These are phyloP conservation scores for Muraenolepis orangiensis DNA, from an alignment of 2,797 vertebrate genomes.

Conservation along the genomic window DNA sequence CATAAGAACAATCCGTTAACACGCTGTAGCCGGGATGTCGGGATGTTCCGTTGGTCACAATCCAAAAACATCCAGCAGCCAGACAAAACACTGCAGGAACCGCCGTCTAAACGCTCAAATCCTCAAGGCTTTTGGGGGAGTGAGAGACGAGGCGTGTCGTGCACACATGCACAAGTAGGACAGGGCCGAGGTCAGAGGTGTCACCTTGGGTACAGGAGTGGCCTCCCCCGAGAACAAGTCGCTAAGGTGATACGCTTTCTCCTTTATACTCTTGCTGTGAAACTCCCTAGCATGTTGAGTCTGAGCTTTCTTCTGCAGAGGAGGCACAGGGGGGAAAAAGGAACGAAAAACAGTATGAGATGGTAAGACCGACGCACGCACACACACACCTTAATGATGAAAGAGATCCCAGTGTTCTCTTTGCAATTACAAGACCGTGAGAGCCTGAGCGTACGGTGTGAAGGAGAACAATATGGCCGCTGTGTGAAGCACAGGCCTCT, in stretches of 20 bases:
- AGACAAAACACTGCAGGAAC: background rate
- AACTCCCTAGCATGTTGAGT: conserved; percentile 91
- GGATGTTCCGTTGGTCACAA: no score
- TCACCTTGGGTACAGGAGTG: conserved; percentile 82
- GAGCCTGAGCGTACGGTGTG: conserved; percentile 38
- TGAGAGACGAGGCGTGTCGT: no score
- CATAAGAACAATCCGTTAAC: background rate
- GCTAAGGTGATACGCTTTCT: conserved; percentile 89
- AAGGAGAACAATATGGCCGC: conserved; percentile 40
- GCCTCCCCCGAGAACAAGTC: conserved; percentile 80
- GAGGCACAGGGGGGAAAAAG: conserved; percentile 40
- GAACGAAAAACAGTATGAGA: conserved; percentile 33
- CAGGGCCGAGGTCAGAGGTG: conserved; percentile 26
- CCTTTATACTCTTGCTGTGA: conserved; percentile 96
- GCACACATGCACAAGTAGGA: conserved; percentile 9
- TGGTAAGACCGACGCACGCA: conserved; percentile 31
- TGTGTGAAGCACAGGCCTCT: conserved; percentile 29
- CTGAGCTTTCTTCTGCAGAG: conserved; percentile 88
- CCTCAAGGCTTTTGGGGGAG: conserved; percentile 9
- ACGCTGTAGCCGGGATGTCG: background rate
- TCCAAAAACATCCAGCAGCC: background rate
- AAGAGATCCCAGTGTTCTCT: conserved; percentile 41
- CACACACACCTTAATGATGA: conserved; percentile 35
- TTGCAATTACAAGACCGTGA: conserved; percentile 32
- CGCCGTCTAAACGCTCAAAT: conserved; percentile 3